Base-by-base conservation (phyloP, 2,797 vertebrate genomes). In the Gadopsis bispinosus region DNA sequence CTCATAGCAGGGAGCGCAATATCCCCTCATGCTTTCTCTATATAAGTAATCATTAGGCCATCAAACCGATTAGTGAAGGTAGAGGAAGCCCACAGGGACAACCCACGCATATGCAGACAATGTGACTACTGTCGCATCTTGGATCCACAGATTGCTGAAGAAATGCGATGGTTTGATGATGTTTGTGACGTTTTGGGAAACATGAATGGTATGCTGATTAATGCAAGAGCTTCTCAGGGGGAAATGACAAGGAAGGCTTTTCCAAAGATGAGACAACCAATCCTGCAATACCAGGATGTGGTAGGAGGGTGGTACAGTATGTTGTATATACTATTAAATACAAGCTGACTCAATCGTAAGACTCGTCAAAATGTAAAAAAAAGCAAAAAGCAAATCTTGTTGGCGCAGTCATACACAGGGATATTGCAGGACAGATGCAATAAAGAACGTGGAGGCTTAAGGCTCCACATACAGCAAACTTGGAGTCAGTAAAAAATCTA, bases 361-460 rank as follows among this genome's bases (percentile, higher is more conserved):
- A 64, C 55, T 77, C 55, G 69, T 78, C 22, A 12, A 43, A 50
- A 76, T 77, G 79, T 29, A 37, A 43, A 77, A 58, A 69, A 76
- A 26, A 26, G 26, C 26, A 26, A 26, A 26, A 26, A 26, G 26
- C 26, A 26, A 26, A 74, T 62, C 62, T 22, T 47, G 59, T 74
- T 68, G 68, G 81, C 68, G 55, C 61, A 67, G 77, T 81, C 67
- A 51, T 66, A 39, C 39, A 39, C 10, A 33, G 13, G 50, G 76
- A 83, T 84, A 86, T 56, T 81, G 72, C 79, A 72, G 77, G 83
- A 77, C 73, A 68, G 63, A 75, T 77, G 76, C 80, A 84, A 85
- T 77, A 79, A 73, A 78, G 48, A 62, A 56, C 48, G 7, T 17
- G 22, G 48, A 47, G 33, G 77, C 79, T 83, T 76, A 62, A 54